These are phyloP conservation scores for Didymodactylos carnosus DNA, from an alignment of 2,888 invertebrate species.

Conservation along the genomic window DNA sequence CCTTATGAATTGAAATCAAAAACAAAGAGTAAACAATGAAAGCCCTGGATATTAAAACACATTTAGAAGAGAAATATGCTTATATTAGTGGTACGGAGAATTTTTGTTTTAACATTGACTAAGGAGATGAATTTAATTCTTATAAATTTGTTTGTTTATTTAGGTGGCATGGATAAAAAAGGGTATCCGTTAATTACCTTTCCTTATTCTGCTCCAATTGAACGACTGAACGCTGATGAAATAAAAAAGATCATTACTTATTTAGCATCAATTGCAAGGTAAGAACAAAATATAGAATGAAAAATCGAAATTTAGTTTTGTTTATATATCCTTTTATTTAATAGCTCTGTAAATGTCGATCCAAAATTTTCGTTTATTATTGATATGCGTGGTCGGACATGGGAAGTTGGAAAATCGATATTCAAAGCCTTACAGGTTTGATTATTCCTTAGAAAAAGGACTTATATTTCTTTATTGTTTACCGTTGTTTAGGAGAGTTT, in stretches of 20 bases:
- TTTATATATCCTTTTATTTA: neutral
- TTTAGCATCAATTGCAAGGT: constrained; percentile 11
- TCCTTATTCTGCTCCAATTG: constrained; percentile 3
- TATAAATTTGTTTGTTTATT: neutral
- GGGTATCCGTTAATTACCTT: constrained; percentile 5
- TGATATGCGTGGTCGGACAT: constrained; percentile 11
- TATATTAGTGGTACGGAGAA: neutral
- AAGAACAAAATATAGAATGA: no score
- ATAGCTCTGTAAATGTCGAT: neutral
- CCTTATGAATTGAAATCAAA: no score
- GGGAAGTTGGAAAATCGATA: constrained; percentile 8
- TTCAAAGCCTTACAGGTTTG: constrained; percentile 6
- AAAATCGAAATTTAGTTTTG: neutral
- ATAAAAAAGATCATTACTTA: constrained; percentile 8
- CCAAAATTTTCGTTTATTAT: constrained; percentile 6
- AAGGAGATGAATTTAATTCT: neutral
- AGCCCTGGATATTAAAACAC: neutral
- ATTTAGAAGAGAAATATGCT: neutral
- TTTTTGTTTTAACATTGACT: no score
- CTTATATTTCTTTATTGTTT: no score
- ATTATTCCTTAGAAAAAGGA: neutral
- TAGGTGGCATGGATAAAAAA: constrained; percentile 4
- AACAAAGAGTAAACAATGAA: neutral
- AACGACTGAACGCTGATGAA: constrained; percentile 1
- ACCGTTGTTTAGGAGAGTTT: constrained; percentile 8